Evolutionary conservation across 2,888 invertebrate genomes (phyloP).

Genomic region (Hanleya hanleyi): DNA sequence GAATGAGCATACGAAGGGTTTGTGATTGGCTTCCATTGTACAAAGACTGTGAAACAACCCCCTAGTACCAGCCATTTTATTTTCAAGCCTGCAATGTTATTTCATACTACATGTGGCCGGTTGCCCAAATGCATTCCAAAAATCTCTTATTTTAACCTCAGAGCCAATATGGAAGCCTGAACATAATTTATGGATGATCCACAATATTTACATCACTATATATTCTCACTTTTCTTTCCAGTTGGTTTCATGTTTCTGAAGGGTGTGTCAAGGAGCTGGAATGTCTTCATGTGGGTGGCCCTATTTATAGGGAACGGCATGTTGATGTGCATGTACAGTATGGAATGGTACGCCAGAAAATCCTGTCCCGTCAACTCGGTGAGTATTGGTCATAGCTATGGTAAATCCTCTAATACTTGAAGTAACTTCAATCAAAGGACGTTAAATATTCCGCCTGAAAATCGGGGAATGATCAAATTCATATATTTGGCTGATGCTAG

Average conservation of each 20-base stretch:
- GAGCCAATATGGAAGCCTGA: too few species aligned
- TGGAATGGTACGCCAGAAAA: constrained; percentile 88
- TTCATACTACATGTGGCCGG: too few species aligned
- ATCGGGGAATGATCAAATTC: not conserved
- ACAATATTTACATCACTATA: too few species aligned
- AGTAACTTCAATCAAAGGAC: not conserved
- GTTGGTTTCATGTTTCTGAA: constrained; percentile 75
- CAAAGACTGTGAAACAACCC: too few species aligned
- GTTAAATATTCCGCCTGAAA: not conserved
- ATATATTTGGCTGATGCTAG: not conserved
- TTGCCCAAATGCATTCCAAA: too few species aligned
- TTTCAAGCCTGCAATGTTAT: too few species aligned
- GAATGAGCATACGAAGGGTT: too few species aligned
- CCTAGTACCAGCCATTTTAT: too few species aligned
- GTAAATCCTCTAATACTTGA: not conserved
- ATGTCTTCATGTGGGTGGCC: constrained; percentile 89
- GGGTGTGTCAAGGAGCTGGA: constrained; percentile 75
- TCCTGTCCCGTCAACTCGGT: constrained; percentile 79
- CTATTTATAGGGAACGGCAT: constrained; percentile 86
- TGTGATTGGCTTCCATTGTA: too few species aligned
- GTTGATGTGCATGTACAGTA: constrained; percentile 84
- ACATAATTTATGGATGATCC: too few species aligned
- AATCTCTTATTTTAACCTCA: too few species aligned
- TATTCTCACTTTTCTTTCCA: constrained; percentile 44
- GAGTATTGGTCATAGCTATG: constrained; percentile 24